phyloP scores from a whole-genome alignment of 2,797 vertebrate genomes.

The Ambastaia sidthimunki region DNA sequence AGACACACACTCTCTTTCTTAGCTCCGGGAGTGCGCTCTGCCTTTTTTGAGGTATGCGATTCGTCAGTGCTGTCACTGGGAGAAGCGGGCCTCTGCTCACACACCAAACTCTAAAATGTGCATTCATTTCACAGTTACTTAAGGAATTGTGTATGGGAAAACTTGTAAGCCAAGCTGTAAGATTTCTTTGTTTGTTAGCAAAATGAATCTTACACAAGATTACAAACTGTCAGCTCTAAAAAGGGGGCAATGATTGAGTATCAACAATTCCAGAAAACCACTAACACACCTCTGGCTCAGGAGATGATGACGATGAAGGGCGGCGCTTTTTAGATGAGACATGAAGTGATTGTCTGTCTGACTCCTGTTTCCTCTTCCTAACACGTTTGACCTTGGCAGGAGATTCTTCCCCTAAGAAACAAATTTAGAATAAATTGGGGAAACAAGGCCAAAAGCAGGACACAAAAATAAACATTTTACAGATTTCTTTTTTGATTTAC shows the following conservation, averaged over 20 bases:
- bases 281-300: conserved; percentile 86
- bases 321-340: conserved; percentile 86
- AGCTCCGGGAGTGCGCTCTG: conserved; percentile 78
- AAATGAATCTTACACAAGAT: too few species aligned
- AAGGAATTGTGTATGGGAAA: too few species aligned
- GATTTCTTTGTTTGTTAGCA: too few species aligned
- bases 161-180: too few species aligned
- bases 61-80: conserved; percentile 92
- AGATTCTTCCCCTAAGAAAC: conserved; percentile 77
- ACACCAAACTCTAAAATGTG: conserved; percentile 81
- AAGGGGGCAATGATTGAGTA: neutral
- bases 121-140: neutral
- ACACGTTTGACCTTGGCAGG: conserved; percentile 86
- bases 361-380: conserved; percentile 86
- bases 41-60: conserved; percentile 84
- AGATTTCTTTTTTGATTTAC: conserved; percentile 58
- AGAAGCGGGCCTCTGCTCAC: conserved; percentile 90
- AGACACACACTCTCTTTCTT: conserved; percentile 94
- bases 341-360: conserved; percentile 71
- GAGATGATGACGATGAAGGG: conserved; percentile 81
- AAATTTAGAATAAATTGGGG: neutral
- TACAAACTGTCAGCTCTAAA: too few species aligned
- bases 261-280: neutral
- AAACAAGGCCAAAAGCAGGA: neutral
- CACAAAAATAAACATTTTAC: neutral